Evolutionary conservation across 92 coral and sea anemone species (phyloP).

Genomic region (Bergia sp.): DNA sequence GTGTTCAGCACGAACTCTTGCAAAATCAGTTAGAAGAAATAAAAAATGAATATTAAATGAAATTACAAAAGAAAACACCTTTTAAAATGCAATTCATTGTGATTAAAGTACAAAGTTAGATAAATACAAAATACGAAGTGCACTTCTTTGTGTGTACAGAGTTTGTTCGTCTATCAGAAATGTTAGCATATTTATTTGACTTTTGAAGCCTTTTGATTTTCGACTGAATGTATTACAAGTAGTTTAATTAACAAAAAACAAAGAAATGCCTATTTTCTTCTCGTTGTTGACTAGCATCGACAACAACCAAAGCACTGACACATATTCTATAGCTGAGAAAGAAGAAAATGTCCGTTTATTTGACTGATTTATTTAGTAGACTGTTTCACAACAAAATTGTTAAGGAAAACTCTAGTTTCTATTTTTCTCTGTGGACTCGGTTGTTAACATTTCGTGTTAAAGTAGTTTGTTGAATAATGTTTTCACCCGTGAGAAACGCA

Average conservation of each 20-base stretch:
- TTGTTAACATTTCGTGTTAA: background rate
- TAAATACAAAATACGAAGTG: constrained; percentile 16
- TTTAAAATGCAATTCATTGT: constrained; percentile 5
- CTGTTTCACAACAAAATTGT: too few species aligned
- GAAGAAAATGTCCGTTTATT: background rate
- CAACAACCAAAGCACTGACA: background rate
- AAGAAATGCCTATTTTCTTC: background rate
- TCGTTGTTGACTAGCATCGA: background rate
- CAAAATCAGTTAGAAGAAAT: background rate
- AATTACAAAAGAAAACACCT: constrained; percentile 8
- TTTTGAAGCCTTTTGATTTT: constrained; percentile 45
- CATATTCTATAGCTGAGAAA: background rate
- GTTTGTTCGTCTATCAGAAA: constrained; percentile 34
- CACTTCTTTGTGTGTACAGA: constrained; percentile 29
- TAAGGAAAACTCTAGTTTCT: too few species aligned
- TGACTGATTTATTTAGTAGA: background rate
- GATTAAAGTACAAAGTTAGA: constrained; percentile 3
- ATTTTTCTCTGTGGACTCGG: too few species aligned
- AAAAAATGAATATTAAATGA: background rate
- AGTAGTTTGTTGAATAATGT: background rate
- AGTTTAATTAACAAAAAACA: constrained; percentile 26
- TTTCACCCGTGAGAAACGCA: constrained; percentile 33
- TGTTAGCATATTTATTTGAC: constrained; percentile 59
- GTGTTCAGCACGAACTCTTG: background rate
- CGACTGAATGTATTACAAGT: constrained; percentile 10